Conservation (phyloP, 1,140 invertebrate species). For the Pantala flavescens region DNA sequence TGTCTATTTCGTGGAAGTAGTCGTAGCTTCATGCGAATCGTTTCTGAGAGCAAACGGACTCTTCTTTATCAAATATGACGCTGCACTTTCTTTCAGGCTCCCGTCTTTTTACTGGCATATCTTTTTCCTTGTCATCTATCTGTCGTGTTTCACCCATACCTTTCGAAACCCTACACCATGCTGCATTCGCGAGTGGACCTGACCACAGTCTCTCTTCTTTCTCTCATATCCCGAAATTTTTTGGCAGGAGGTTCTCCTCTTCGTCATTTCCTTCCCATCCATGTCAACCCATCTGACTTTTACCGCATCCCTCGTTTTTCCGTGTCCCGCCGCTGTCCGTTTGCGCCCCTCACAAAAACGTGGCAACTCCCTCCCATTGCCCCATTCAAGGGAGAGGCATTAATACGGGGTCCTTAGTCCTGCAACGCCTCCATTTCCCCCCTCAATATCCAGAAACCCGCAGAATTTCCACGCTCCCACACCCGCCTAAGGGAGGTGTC, state of each 20-base stretch:
- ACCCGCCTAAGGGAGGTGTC: not conserved
- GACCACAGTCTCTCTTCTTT: too few species aligned
- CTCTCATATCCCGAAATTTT: too few species aligned
- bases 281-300: too few species aligned
- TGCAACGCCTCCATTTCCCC: not conserved
- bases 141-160: not conserved
- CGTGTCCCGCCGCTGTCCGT: too few species aligned
- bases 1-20: too few species aligned
- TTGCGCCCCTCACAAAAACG: not conserved
- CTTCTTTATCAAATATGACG: not conserved
- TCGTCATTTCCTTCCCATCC: too few species aligned
- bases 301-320: too few species aligned
- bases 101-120: not conserved
- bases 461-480: not conserved
- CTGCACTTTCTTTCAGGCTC: not conserved
- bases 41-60: not conserved
- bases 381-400: not conserved
- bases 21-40: too few species aligned
- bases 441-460: not conserved
- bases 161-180: not conserved
- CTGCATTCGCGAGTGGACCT: too few species aligned
- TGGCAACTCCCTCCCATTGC: not conserved
- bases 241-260: too few species aligned
- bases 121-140: not conserved
- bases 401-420: not conserved